Evolutionary conservation across 2,797 vertebrate species (phyloP).

Genomic region (Clarias fuscus): DNA sequence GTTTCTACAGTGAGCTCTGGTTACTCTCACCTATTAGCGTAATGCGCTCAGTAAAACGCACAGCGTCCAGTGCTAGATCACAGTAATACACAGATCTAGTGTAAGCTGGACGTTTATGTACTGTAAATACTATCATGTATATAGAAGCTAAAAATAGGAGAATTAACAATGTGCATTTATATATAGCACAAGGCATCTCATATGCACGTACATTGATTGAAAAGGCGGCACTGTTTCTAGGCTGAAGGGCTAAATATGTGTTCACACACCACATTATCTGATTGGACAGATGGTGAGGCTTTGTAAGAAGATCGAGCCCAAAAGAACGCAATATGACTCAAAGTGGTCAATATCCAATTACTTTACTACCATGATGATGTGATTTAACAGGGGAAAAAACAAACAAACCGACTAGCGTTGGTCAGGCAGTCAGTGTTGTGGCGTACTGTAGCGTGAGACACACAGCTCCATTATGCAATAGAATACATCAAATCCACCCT

Average conservation of each 20-base stretch:
- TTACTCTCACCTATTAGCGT: neutral
- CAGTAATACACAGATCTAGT: neutral
- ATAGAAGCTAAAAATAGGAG: neutral
- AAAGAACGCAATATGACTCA: constrained; percentile 22
- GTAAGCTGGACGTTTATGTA: neutral
- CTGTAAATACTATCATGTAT: too few species aligned
- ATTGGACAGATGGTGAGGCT: constrained; percentile 36
- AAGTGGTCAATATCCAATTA: constrained; percentile 23
- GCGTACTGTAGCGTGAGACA: neutral
- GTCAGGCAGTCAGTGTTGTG: neutral
- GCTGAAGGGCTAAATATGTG: neutral
- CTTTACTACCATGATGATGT: neutral
- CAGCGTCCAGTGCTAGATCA: neutral
- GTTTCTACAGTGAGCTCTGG: neutral
- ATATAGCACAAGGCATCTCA: neutral
- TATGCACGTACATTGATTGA: neutral
- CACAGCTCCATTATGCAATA: neutral
- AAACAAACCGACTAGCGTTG: neutral
- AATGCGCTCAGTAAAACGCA: neutral
- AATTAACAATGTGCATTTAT: neutral
- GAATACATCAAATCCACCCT: neutral
- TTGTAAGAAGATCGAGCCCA: constrained; percentile 16
- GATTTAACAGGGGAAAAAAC: neutral
- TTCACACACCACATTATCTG: neutral
- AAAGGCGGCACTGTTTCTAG: neutral